These are phyloP conservation scores for Aradophagus sp. DNA, from an alignment of 1,140 invertebrate genomes.

Conservation along the genomic window DNA sequence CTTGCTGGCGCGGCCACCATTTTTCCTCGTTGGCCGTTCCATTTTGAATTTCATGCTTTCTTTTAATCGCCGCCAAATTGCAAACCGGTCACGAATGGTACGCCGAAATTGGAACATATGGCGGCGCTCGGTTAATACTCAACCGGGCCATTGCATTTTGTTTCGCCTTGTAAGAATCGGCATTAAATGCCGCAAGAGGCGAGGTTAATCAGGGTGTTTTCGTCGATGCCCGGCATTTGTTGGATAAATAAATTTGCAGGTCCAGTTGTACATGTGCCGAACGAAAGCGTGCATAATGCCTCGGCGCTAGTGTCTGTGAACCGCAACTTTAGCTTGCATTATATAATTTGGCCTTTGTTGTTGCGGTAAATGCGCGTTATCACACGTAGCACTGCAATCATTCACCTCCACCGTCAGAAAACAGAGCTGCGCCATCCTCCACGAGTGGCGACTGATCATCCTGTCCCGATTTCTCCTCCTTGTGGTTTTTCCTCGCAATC, in stretches of 20 bases:
- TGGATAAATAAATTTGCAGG: constrained; percentile 43
- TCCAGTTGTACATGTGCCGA: constrained; percentile 8
- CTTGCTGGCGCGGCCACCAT: constrained; percentile 1
- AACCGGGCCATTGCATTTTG: constrained; percentile 22
- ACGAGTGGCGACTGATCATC: no score
- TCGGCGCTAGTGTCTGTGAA: constrained; percentile 4
- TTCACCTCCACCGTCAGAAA: no score
- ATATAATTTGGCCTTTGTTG: constrained; percentile 16
- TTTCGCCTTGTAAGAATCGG: constrained; percentile 19
- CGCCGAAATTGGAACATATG: constrained; percentile 31
- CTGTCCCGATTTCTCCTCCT: no score
- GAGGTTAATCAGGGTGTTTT: constrained; percentile 31
- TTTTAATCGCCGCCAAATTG: constrained; percentile 12
- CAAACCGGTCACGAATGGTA: constrained; percentile 21
- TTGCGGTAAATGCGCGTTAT: background rate
- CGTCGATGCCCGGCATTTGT: constrained; percentile 7
- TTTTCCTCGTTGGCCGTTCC: constrained; percentile 2
- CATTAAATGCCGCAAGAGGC: constrained; percentile 34
- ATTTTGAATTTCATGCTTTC: constrained; percentile 16
- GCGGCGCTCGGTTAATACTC: constrained; percentile 6
- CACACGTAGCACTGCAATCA: no score
- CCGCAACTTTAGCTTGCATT: constrained; percentile 19
- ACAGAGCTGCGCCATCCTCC: no score
- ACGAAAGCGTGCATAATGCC: constrained; percentile 19
- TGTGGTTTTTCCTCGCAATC: no score